Percentiles rank a stretch among this genome's conserved stretches.
Conservation (phyloP, 2,797 vertebrate species). For the Paedocypris micromegethes region DNA sequence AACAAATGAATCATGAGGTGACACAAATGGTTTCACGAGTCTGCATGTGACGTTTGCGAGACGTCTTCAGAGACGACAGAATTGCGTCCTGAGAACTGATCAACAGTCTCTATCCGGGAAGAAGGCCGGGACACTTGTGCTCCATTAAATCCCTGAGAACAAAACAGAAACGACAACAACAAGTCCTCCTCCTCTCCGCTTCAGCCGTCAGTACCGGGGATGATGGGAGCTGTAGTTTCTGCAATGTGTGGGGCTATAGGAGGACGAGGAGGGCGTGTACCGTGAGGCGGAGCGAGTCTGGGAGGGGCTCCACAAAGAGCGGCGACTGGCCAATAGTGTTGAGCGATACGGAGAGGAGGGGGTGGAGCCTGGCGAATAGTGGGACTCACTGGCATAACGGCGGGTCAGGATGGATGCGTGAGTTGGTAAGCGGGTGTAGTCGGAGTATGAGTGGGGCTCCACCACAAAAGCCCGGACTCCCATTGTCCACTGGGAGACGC, state of each 20-base stretch:
- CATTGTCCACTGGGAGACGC: conserved; percentile 63
- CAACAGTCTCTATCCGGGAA: conserved; percentile 55
- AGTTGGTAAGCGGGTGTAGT: conserved; percentile 39
- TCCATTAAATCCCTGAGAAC: conserved; percentile 69
- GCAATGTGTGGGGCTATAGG: conserved; percentile 64
- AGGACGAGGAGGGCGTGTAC: conserved; percentile 56
- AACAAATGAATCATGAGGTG: neutral
- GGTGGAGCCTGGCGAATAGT: conserved; percentile 51
- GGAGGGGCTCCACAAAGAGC: conserved; percentile 54
- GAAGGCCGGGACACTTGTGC: conserved; percentile 55
- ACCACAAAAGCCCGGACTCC: conserved; percentile 63
- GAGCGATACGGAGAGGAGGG: conserved; percentile 64
- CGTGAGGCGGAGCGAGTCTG: conserved; percentile 45
- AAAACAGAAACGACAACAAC: conserved; percentile 62
- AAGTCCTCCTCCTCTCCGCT: conserved; percentile 79
- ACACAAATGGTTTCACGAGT: neutral
- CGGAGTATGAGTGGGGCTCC: conserved; percentile 61
- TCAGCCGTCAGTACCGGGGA: conserved; percentile 77
- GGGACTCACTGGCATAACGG: conserved; percentile 50
- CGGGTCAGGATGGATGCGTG: conserved; percentile 50
- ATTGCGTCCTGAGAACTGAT: conserved; percentile 53
- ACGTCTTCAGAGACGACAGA: conserved; percentile 39
- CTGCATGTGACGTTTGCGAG: neutral
- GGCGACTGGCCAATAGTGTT: conserved; percentile 50
- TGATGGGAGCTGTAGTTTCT: conserved; percentile 73